Evolutionary conservation across 2,888 invertebrate genomes (phyloP), one percentile per base, ranked within the genome.

Genomic region (Gandaritis pyraliata): DNA sequence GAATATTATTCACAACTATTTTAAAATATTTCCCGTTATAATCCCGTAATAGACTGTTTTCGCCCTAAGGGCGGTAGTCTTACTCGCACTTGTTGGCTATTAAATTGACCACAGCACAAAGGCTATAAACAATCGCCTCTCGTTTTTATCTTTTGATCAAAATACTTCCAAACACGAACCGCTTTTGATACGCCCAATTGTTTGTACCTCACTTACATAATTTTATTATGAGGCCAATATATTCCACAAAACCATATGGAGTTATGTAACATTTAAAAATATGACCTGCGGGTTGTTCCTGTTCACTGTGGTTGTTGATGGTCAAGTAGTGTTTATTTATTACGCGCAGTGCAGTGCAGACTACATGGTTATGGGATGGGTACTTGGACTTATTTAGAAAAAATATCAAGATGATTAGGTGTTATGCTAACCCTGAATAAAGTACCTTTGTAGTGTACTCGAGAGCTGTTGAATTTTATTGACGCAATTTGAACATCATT

Each of bases 71-170:
- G 33, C 23, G 23, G 0, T 23, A 23, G 23, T 23, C 23, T 23
- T 0, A 6, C 6, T 23, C 23, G 23, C 23, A 23, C 23, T 23
- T 23, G 6, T 23, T 23, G 4, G 2, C 23, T 23, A 2, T 23
- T 23, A 2, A 23, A 4, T 23, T 23, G 4, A 1, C 23, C 23
- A 23, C 1, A 23, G 30, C 30, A 30, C 30, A 10, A 6, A 38
- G 8, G n/a, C 38, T n/a, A 38, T 33, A 43, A 33, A 18, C 16
- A 49, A 39, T 62, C 52, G 45, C 60, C 60, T 66, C 64, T 65
- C 60, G n/a, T n/a, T n/a, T n/a, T n/a, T n/a, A 65, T 6, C 57
- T 58, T 58, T 69, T 66, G 58, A 58, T 62, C 64, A 53, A 62
- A 66, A n/a, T n/a, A 58, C 53, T 30, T 61, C 53, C 38, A 33